Evolutionary conservation across 2,113 vertebrate species (phyloP).

Genomic region (Actinemys pallida): DNA sequence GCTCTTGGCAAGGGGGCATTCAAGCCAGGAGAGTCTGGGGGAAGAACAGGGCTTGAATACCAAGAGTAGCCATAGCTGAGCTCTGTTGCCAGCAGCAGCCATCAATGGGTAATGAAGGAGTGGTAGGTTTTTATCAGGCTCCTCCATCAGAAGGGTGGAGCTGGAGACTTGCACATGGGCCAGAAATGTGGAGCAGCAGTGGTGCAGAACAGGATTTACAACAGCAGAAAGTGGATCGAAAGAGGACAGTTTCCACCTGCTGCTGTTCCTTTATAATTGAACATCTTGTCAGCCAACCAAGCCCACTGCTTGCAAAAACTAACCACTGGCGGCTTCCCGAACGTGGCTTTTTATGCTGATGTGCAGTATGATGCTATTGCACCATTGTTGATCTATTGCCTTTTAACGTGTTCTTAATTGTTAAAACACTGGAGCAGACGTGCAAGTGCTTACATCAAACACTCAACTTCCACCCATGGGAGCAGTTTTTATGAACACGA

Average conservation of each 20-base stretch:
- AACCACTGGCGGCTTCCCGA: background rate
- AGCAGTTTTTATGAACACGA: constrained; percentile 36
- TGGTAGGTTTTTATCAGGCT: background rate
- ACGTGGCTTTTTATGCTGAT: background rate
- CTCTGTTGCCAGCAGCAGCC: background rate
- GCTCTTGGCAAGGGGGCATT: background rate
- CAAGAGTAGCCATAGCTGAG: background rate
- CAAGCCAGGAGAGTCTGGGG: background rate
- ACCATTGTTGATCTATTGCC: background rate
- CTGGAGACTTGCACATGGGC: rapidly evolving
- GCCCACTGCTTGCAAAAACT: background rate
- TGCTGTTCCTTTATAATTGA: constrained; percentile 6
- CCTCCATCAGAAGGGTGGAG: background rate
- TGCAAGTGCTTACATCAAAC: constrained; percentile 35
- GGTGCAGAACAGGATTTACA: background rate
- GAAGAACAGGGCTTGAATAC: background rate
- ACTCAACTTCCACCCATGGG: background rate
- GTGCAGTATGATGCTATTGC: background rate
- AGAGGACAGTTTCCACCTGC: background rate
- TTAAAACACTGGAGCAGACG: background rate
- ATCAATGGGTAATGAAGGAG: background rate
- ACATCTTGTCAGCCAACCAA: background rate
- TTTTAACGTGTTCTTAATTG: constrained; percentile 25
- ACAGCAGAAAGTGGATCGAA: rapidly evolving
- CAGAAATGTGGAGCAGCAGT: rapidly evolving